phyloP scores from a whole-genome alignment of 2,113 vertebrate genomes.

The Corydoras sp. region DNA sequence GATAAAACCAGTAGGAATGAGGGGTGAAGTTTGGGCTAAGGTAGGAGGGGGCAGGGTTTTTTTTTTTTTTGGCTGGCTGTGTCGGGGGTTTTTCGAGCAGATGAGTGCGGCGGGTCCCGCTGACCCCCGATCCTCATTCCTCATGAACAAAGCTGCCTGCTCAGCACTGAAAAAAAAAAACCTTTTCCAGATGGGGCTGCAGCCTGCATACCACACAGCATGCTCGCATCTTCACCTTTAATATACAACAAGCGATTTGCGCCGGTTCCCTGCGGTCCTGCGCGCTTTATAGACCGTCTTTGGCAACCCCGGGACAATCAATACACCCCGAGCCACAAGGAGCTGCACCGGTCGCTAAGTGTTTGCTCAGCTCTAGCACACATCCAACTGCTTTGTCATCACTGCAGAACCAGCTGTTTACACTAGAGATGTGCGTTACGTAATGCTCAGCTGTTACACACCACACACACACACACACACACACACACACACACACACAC shows the following conservation, averaged over 20 bases:
- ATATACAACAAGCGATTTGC: constrained; percentile 2
- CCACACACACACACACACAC: background rate
- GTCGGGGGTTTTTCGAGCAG: constrained; percentile 32
- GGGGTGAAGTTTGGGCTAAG: constrained; percentile 47
- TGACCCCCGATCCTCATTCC: constrained; percentile 57
- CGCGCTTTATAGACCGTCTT: background rate
- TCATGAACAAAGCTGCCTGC: constrained; percentile 58
- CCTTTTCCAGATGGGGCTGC: constrained; percentile 54
- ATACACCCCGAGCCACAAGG: too few species aligned
- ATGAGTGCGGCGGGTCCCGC: constrained; percentile 44
- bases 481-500: background rate
- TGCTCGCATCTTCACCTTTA: constrained; percentile 23
- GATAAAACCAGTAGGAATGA: constrained; percentile 35
- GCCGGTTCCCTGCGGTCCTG: background rate
- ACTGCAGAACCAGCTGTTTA: constrained; percentile 12
- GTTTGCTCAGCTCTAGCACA: background rate
- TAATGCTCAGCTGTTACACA: constrained; percentile 6
- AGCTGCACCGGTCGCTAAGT: background rate
- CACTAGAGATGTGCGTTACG: background rate
- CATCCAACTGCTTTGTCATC: background rate
- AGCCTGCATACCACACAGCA: constrained; percentile 47
- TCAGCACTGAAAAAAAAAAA: constrained; percentile 45
- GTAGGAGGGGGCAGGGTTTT: constrained; percentile 8
- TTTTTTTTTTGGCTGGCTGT: constrained; percentile 7
- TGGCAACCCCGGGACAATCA: too few species aligned